phyloP scores from a whole-genome alignment of 2,113 vertebrate genomes.

The Progne subis region DNA sequence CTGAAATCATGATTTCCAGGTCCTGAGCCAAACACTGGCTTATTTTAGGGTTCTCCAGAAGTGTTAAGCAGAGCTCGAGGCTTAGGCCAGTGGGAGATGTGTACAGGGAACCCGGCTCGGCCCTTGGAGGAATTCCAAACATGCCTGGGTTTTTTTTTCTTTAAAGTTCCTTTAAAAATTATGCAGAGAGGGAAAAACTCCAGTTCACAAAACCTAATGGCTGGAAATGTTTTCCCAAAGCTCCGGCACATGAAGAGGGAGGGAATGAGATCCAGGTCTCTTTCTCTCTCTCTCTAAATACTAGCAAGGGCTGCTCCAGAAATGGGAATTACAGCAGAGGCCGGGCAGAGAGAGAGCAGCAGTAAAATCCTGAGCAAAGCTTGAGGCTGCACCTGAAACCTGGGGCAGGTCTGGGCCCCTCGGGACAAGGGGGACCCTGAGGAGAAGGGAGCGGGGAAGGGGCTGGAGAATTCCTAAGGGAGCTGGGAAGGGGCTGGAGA shows the following conservation, averaged over 20 bases:
- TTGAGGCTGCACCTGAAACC: background rate
- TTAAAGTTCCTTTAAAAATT: background rate
- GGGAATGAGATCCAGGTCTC: background rate
- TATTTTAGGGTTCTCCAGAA: background rate
- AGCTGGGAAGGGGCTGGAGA: too few species aligned
- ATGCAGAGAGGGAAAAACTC: background rate
- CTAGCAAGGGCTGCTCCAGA: background rate
- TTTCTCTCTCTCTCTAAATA: background rate
- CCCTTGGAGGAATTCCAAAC: background rate
- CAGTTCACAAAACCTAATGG: background rate
- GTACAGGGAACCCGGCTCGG: background rate
- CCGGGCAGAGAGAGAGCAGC: background rate
- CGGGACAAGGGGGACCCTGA: background rate
- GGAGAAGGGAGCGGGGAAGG: background rate
- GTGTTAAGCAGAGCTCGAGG: background rate
- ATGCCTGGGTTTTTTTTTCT: background rate
- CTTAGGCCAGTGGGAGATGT: background rate
- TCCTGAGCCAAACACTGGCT: background rate
- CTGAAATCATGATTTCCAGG: background rate
- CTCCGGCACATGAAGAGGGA: accelerated
- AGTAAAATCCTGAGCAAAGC: background rate
- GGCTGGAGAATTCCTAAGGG: too few species aligned
- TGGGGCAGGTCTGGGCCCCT: background rate
- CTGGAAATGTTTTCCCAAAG: background rate
- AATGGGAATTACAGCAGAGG: background rate